Conservation (phyloP, 2,113 vertebrate genomes). For the Physeter macrocephalus region DNA sequence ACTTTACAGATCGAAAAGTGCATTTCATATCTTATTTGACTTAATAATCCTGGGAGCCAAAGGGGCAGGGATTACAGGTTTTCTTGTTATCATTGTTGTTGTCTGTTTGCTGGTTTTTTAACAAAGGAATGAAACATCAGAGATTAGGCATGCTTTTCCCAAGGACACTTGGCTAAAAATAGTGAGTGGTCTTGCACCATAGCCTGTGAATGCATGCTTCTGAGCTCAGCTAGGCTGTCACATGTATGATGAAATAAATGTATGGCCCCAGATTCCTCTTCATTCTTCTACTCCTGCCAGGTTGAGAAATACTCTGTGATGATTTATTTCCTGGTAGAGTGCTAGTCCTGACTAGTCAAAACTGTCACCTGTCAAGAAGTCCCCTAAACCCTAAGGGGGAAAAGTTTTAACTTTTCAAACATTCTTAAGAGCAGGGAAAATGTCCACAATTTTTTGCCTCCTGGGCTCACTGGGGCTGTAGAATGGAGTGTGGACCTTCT, state of each 20-base stretch:
- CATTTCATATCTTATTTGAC: neutral
- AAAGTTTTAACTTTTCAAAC: neutral
- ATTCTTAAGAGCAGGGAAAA: neutral
- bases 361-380: no score
- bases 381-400: accelerated
- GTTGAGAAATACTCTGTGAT: neutral
- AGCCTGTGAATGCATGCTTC: no score
- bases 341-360: neutral
- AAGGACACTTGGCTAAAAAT: neutral
- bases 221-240: neutral
- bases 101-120: neutral
- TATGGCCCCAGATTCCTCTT: neutral
- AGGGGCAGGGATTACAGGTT: neutral
- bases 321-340: neutral
- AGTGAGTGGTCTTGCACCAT: neutral
- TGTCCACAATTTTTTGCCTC: neutral
- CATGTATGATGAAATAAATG: neutral
- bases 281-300: neutral
- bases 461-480: neutral
- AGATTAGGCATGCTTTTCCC: neutral
- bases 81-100: neutral
- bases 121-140: neutral
- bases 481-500: neutral
- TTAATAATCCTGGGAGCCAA: neutral
- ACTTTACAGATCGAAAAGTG: no score